A percentile compares a stretch with the other conserved stretches of the same genome.
phyloP scores from a whole-genome alignment of 1,140 invertebrate genomes.

The Zaprionus taronus region DNA sequence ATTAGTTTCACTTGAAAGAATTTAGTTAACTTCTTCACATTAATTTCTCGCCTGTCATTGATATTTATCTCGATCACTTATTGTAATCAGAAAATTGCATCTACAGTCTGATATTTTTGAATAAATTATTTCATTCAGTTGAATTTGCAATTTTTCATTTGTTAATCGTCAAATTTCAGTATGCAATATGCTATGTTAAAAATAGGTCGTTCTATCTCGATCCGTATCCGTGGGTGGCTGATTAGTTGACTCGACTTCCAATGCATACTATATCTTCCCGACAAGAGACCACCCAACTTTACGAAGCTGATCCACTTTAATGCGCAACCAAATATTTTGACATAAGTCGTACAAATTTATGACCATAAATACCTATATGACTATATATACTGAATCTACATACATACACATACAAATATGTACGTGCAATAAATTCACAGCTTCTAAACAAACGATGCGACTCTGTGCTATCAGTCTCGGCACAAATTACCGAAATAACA shows the following conservation, averaged over 20 bases:
- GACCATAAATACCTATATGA: conserved; percentile 20
- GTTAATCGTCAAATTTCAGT: neutral
- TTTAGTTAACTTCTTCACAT: neutral
- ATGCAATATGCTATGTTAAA: neutral
- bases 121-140: neutral
- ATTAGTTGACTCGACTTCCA: conserved; percentile 15
- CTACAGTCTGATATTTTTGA: neutral
- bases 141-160: neutral
- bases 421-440: conserved; percentile 13
- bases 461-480: conserved; percentile 46
- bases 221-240: neutral
- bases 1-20: neutral
- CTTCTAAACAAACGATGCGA: conserved; percentile 4
- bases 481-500: conserved; percentile 1
- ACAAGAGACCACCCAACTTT: conserved; percentile 28
- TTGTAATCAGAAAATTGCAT: too few species aligned
- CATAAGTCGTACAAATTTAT: conserved; percentile 27
- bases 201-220: conserved; percentile 8
- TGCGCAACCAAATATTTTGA: conserved; percentile 52
- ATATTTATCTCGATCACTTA: neutral
- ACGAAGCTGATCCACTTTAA: conserved; percentile 32
- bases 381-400: neutral
- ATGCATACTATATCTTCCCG: neutral
- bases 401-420: neutral
- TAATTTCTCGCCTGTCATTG: neutral